These are phyloP conservation scores for Xestia sexstrigata DNA, from an alignment of 2,888 invertebrate species.

Conservation along the genomic window DNA sequence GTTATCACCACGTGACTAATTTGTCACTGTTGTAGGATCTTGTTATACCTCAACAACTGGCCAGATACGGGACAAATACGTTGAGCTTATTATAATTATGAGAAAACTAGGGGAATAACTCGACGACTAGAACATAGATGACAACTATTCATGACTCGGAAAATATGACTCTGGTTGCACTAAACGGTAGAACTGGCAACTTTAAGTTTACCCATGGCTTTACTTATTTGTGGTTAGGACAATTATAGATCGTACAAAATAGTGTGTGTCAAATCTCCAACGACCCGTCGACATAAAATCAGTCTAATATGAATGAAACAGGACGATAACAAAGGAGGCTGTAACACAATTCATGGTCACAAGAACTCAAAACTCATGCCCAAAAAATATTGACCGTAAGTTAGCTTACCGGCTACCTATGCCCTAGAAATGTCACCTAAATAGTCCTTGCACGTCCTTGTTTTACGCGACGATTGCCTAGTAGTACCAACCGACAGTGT, in stretches of 20 bases:
- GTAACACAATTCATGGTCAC: neutral
- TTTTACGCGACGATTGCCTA: neutral
- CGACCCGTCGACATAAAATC: neutral
- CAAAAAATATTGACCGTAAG: no score
- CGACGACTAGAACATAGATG: constrained; percentile 4
- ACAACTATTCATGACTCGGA: neutral
- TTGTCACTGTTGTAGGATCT: neutral
- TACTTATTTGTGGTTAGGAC: neutral
- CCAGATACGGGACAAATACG: neutral
- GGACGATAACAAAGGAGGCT: neutral
- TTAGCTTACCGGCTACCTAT: neutral
- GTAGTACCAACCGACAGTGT: constrained; percentile 21
- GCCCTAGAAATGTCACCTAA: neutral
- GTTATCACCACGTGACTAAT: neutral
- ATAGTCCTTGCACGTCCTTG: neutral
- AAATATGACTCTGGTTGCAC: constrained; percentile 1
- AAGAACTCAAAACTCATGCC: no score
- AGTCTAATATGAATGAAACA: neutral
- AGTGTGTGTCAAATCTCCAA: neutral
- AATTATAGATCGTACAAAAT: neutral
- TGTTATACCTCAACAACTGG: constrained; percentile 4
- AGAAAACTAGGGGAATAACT: constrained; percentile 1
- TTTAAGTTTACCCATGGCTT: neutral
- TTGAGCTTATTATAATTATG: constrained; percentile 13
- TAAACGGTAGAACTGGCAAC: neutral